Evolutionary conservation across 2,797 vertebrate species (phyloP), one percentile per base, ranked within the genome.

Genomic region (Lateolabrax maculatus): DNA sequence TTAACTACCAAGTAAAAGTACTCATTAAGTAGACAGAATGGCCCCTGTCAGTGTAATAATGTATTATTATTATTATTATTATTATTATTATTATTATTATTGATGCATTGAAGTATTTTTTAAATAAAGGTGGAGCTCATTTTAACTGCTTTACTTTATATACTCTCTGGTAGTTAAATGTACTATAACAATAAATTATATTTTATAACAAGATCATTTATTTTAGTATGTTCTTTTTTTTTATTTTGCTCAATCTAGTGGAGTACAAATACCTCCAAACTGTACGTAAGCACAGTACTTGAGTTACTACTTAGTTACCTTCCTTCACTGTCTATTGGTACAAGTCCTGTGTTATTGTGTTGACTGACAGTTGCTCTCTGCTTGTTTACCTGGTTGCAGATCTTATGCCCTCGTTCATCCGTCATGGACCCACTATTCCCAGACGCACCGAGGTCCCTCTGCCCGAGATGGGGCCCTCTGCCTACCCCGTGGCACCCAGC

Each of bases 331-430:
- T 15, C 16, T 21, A 3, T 21, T 71, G 23, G 2, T 46, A 0
- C 19, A 7, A 1, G 25, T 5, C 0, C 39, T 56, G n/a, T 74
- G 9, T 21, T 46, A 0, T 29, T 53, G 4, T 57, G 13, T 71
- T 70, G 31, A 64, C 39, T 63, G 27, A 78, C 46, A 9, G 5
- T 19, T 31, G n/a, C 12, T 1, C 31, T 25, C 36, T 3, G 2
- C 19, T 19, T 68, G 6, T 71, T 72, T 18, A 27, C 49, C 13
- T 71, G 16, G 0, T 78, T 83, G 18, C 89, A 99, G 98, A 97
- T 96, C 96, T 99, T 79, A 99, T 99, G 98, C 98, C 98, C 88
- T 98, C 98, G 0, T 99, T 99, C 75, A 99, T 99, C 88, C 98
- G 98, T 25, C 98, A 99, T 77, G 98, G 98, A 57, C 98, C 98